These are phyloP conservation scores for Lordiphosa collinella DNA, from an alignment of 1,140 invertebrate genomes.

Conservation along the genomic window DNA sequence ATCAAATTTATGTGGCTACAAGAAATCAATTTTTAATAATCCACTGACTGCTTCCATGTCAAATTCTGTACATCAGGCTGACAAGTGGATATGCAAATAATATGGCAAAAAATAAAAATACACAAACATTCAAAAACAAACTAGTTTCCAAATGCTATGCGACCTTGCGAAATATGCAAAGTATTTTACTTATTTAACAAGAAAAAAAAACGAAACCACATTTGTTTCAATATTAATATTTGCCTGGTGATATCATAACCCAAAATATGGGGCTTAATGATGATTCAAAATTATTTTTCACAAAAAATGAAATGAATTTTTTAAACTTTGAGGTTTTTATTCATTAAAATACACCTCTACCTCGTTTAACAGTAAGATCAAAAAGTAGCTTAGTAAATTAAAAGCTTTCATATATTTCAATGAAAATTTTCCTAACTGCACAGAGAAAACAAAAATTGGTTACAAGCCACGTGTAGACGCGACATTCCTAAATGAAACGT, in stretches of 20 bases:
- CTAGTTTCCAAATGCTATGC: slow-evolving; percentile 38
- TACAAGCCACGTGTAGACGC: no score
- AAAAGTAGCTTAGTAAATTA: no score
- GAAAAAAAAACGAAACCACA: not conserved
- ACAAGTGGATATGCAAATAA: slow-evolving; percentile 13
- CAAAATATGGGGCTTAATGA: slow-evolving; percentile 25
- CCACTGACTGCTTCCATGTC: slow-evolving; percentile 5
- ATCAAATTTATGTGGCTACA: slow-evolving; percentile 1
- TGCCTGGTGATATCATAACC: slow-evolving; percentile 46
- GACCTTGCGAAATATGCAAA: slow-evolving; percentile 53
- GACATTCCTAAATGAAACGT: no score
- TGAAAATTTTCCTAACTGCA: no score
- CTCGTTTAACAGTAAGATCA: no score
- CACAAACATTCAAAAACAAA: slow-evolving; percentile 31
- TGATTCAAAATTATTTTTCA: not conserved
- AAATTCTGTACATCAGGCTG: slow-evolving; percentile 13
- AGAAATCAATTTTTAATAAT: slow-evolving; percentile 9
- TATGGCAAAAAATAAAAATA: slow-evolving; percentile 12
- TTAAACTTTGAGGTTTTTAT: no score
- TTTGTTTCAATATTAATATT: slow-evolving; percentile 27
- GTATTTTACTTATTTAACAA: slow-evolving; percentile 23
- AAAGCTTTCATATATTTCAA: no score
- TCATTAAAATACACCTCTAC: no score
- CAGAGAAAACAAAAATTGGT: no score
- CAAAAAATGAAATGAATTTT: not conserved